phyloP scores from a whole-genome alignment of 1,140 invertebrate genomes.

The Heterodera carotae region DNA sequence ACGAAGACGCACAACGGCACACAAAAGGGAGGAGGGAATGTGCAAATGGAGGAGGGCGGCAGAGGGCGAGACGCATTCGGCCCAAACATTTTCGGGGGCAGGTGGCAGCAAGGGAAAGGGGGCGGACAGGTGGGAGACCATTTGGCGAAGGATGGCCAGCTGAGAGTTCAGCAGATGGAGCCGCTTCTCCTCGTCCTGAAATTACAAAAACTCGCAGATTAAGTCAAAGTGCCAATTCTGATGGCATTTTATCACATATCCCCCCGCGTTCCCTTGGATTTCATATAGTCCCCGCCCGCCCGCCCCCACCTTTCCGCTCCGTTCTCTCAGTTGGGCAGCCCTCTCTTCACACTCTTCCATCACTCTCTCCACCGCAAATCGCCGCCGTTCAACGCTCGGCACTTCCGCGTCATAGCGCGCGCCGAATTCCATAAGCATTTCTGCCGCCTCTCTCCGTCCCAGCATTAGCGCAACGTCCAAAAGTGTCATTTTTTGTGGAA shows the following conservation, averaged over 20 bases:
- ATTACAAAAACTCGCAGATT: too few relatives aligned
- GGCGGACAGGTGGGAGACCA: slow-evolving; percentile 28
- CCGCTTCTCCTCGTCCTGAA: slow-evolving; percentile 48
- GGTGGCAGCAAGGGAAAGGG: slow-evolving; percentile 20
- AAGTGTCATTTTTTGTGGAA: slow-evolving; percentile 30
- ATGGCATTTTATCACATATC: too few relatives aligned
- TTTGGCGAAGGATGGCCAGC: slow-evolving; percentile 30
- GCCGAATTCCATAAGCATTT: slow-evolving; percentile 39
- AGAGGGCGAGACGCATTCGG: slow-evolving; percentile 3
- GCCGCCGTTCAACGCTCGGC: slow-evolving; percentile 13
- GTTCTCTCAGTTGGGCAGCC: background rate
- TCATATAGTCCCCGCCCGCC: background rate
- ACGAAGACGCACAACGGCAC: slow-evolving; percentile 5
- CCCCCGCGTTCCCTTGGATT: too few relatives aligned
- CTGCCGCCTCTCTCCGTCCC: slow-evolving; percentile 28
- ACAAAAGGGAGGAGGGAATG: slow-evolving; percentile 24
- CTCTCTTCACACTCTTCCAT: slow-evolving; percentile 3
- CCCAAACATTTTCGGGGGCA: slow-evolving; percentile 30
- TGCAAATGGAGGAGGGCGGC: slow-evolving; percentile 1
- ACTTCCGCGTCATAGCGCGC: slow-evolving; percentile 40
- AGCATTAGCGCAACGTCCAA: slow-evolving; percentile 48
- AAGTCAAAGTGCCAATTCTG: background rate
- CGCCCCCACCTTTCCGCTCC: background rate
- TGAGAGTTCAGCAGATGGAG: slow-evolving; percentile 30
- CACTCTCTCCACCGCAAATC: slow-evolving; percentile 24